Conservation (phyloP, 2,113 vertebrate genomes). For the Trematocara nigrifrons region DNA sequence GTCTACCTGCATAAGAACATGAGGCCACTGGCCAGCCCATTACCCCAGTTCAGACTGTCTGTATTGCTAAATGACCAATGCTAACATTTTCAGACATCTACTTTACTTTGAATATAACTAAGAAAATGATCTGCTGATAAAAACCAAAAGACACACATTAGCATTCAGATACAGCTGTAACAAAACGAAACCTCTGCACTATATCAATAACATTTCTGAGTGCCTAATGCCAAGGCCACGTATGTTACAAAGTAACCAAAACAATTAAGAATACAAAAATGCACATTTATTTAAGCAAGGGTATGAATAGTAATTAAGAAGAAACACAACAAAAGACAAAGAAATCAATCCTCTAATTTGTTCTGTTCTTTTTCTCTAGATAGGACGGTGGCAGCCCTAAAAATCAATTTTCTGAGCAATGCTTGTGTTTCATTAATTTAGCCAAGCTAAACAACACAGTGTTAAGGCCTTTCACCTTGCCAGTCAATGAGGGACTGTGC, state of each 20-base stretch:
- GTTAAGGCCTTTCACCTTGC: background rate
- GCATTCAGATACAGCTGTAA: background rate
- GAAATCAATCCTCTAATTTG: conserved; percentile 11
- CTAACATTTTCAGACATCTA: background rate
- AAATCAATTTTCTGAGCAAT: conserved; percentile 17
- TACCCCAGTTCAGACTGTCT: background rate
- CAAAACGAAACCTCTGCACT: background rate
- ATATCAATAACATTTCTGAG: background rate
- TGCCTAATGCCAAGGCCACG: background rate
- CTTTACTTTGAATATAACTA: background rate
- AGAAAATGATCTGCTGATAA: background rate
- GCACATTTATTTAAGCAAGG: background rate
- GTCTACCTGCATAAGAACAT: background rate
- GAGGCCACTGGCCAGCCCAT: background rate
- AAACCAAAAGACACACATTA: background rate
- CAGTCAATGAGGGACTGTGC: background rate
- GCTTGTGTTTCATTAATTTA: conserved; percentile 19
- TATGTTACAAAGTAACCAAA: background rate
- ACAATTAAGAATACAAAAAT: background rate
- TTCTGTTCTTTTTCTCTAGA: background rate
- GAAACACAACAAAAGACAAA: background rate
- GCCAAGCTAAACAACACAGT: conserved; percentile 2
- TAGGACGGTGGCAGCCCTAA: background rate
- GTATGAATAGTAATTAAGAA: background rate
- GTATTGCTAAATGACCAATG: background rate